phyloP scores from a whole-genome alignment of 2,888 invertebrate genomes.

The Hecatera dysodea region DNA sequence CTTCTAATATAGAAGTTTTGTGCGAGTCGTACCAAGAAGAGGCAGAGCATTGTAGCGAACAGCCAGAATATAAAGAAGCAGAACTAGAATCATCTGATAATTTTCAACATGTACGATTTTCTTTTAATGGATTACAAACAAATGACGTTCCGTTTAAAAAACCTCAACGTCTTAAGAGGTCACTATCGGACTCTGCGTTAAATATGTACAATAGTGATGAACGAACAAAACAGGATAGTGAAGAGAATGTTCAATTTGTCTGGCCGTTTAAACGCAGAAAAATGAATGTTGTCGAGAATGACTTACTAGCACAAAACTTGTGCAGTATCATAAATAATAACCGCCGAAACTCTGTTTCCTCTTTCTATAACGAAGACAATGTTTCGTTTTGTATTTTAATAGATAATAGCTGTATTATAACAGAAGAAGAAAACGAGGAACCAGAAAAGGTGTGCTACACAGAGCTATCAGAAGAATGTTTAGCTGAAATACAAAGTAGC shows the following conservation, averaged over 20 bases:
- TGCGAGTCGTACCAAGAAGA: constrained; percentile 14
- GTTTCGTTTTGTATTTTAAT: constrained; percentile 86
- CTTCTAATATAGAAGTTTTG: constrained; percentile 23
- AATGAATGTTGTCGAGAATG: constrained; percentile 69
- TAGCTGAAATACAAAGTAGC: constrained; percentile 68
- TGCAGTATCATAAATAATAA: constrained; percentile 79
- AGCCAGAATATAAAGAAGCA: constrained; percentile 12
- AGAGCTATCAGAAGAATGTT: constrained; percentile 75
- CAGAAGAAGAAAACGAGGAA: constrained; percentile 80
- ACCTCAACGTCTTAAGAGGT: constrained; percentile 77
- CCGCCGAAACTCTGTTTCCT: constrained; percentile 85
- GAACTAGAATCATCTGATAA: constrained; percentile 25
- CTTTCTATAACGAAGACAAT: constrained; percentile 82
- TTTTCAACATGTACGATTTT: constrained; percentile 26
- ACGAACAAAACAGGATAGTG: constrained; percentile 61
- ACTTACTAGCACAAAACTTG: constrained; percentile 72
- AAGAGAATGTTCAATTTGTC: constrained; percentile 63
- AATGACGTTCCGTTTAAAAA: constrained; percentile 37
- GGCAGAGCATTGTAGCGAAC: constrained; percentile 19
- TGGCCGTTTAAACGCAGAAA: constrained; percentile 79
- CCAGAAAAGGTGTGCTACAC: constrained; percentile 80
- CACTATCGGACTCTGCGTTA: constrained; percentile 85
- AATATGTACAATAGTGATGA: constrained; percentile 62
- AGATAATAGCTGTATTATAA: constrained; percentile 83
- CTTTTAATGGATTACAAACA: constrained; percentile 36